A percentile compares a stretch with the other conserved stretches of the same genome.
phyloP scores from a whole-genome alignment of 2,797 vertebrate species.

The Falco rusticolus region DNA sequence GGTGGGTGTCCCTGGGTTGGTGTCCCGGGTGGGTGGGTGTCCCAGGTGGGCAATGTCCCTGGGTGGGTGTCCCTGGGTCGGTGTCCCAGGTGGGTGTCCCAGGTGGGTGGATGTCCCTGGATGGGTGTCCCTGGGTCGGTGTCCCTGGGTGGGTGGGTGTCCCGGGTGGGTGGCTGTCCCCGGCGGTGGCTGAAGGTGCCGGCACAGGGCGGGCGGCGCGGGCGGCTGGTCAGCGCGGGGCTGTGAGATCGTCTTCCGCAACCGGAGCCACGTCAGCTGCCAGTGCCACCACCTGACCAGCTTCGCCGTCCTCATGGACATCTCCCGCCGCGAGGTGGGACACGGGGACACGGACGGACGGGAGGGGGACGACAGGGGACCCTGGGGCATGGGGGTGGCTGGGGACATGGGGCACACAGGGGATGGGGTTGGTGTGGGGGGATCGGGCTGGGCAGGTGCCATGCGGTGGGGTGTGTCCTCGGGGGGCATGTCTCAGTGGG shows the following conservation, averaged over 20 bases:
- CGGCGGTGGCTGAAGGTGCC: no score
- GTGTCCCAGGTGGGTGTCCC: background rate
- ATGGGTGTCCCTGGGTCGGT: background rate
- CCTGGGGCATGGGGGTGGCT: background rate
- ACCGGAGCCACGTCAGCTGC: slow-evolving; percentile 93
- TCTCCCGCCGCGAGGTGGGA: slow-evolving; percentile 90
- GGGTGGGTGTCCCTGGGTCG: background rate
- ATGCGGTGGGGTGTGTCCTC: no score
- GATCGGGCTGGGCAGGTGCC: background rate
- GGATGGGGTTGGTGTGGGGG: no score
- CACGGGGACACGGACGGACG: background rate
- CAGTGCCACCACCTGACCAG: slow-evolving; percentile 97
- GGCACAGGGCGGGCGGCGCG: slow-evolving; percentile 73
- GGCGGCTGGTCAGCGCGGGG: slow-evolving; percentile 95
- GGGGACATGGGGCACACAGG: background rate
- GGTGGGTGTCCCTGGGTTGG: rapidly evolving
- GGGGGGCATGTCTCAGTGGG: no score
- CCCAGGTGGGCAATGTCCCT: no score
- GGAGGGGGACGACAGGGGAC: background rate
- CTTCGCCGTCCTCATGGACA: slow-evolving; percentile 95
- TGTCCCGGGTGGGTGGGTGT: background rate
- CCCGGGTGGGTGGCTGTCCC: background rate
- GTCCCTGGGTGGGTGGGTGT: background rate
- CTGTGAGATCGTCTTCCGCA: slow-evolving; percentile 92
- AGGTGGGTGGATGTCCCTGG: background rate